Base-by-base conservation (phyloP, 2,113 vertebrate species). In the Actenoides lindsayi region DNA sequence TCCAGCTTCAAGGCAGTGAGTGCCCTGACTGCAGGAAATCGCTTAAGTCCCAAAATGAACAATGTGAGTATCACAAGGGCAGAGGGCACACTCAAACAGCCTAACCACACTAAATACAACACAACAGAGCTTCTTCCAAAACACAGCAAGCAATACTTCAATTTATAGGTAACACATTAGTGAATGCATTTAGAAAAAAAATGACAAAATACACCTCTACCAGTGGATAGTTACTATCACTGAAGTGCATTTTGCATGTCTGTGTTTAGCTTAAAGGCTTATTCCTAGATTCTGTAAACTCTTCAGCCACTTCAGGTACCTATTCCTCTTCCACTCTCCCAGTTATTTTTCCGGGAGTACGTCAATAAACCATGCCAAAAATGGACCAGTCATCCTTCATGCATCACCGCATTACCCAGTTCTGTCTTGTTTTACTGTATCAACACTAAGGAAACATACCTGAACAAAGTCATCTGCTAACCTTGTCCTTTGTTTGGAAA, bases 1-100 rank as follows among this genome's bases (percentile, higher is more conserved):
- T 7, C 6, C 0, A 0, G 25, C 13, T 89, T 74, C 50, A 87
- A 46, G 50, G n/a, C 1, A 79, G 4, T 1, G 5, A 64, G 51
- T 37, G 37, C 28, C 44, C 28, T 73, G 33, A 64, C 16, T 27
- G 21, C 31, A 54, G 50, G 53, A 94, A 71, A 84, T 35, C 9
- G 1, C 24, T 59, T 9, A 20, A 39, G 64, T 53, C 39, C 35
- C 81, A 59, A 41, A 83, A 87, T 7, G 46, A 91, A 41, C 18
- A 44, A 33, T 2, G 1, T 19, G 20, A 46, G 37, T n/a, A 79
- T 30, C 59, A 53, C 16, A 83, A 46, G 30, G 44, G n/a, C 57
- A 91, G 44, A 48, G 18, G 9, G 13, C 28, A 86, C 0, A 1
- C 56, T 59, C 20, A 35, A 46, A 62, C 30, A 37, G 71, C 33